Evolutionary conservation across 2,888 invertebrate species (phyloP).

Genomic region (Craniophora ligustri): DNA sequence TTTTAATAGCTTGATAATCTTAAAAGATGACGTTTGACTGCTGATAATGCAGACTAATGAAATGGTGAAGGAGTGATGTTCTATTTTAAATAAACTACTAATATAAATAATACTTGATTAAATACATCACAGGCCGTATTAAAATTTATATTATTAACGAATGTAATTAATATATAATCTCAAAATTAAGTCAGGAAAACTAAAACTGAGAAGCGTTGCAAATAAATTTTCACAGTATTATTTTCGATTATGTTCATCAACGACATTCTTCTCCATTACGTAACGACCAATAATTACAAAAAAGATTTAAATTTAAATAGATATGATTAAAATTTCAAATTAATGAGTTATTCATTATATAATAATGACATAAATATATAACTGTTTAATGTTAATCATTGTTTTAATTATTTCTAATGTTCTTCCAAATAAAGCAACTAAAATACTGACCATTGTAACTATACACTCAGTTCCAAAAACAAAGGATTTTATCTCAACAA

Average conservation of each 20-base stretch:
- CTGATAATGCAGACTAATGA: slow-evolving; percentile 10
- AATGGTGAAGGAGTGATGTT: not conserved
- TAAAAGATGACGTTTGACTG: slow-evolving; percentile 18
- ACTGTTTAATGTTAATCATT: slow-evolving; percentile 5
- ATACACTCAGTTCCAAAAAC: not conserved
- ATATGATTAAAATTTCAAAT: not conserved
- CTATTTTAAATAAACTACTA: no score
- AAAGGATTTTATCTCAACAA: not conserved
- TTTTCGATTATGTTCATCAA: slow-evolving; percentile 2
- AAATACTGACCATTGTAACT: not conserved
- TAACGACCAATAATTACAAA: not conserved
- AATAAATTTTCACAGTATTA: slow-evolving; percentile 2
- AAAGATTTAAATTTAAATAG: slow-evolving; percentile 5
- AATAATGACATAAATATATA: not conserved
- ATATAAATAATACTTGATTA: no score
- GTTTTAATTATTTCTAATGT: not conserved
- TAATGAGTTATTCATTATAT: slow-evolving; percentile 1
- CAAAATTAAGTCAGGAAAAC: not conserved
- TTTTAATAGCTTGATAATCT: slow-evolving; percentile 18
- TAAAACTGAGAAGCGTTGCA: slow-evolving; percentile 8
- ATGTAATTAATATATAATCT: no score
- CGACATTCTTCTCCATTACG: slow-evolving; percentile 2
- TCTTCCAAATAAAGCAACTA: not conserved
- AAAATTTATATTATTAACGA: no score
- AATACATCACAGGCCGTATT: no score